A percentile compares a stretch with the other conserved stretches of the same genome.
These are phyloP conservation scores for Halesus radiatus DNA, from an alignment of 1,140 invertebrate species.

Conservation along the genomic window DNA sequence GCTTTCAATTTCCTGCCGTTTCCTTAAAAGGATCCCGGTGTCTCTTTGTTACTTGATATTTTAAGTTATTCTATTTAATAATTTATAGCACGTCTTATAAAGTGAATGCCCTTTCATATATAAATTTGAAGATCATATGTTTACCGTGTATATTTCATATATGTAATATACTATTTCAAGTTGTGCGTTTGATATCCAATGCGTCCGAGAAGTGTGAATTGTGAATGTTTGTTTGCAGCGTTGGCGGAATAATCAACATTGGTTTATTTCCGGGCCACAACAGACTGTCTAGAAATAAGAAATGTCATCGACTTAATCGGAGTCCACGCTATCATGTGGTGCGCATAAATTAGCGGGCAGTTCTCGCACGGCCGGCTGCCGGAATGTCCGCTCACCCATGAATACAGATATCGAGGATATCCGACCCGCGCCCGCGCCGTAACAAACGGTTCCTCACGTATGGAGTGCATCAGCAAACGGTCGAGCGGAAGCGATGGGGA, in stretches of 20 bases:
- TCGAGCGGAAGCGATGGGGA: slow-evolving; percentile 20
- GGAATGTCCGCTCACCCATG: slow-evolving; percentile 13
- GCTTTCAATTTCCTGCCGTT: too few relatives aligned
- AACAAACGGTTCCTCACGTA: background rate
- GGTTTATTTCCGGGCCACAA: slow-evolving; percentile 32
- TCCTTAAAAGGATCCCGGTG: too few relatives aligned
- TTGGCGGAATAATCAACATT: slow-evolving; percentile 21
- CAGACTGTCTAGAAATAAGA: slow-evolving; percentile 24
- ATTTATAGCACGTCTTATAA: too few relatives aligned
- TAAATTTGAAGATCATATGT: too few relatives aligned
- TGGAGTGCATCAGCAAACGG: slow-evolving; percentile 52
- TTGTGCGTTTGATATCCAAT: background rate
- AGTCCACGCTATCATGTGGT: slow-evolving; percentile 8
- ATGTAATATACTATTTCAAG: background rate
- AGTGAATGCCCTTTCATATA: too few relatives aligned
- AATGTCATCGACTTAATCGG: slow-evolving; percentile 21
- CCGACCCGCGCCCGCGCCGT: background rate
- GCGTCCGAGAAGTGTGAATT: background rate
- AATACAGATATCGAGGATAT: slow-evolving; percentile 34
- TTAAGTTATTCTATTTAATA: too few relatives aligned
- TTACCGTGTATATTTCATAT: background rate
- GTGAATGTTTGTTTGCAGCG: background rate
- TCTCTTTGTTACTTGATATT: too few relatives aligned
- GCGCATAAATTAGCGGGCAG: slow-evolving; percentile 41
- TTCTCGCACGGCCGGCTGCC: slow-evolving; percentile 16